A percentile compares a stretch with the other conserved stretches of the same genome.
These are phyloP conservation scores for Camelus bactrianus DNA, from an alignment of 2,113 vertebrate species.

Conservation along the genomic window DNA sequence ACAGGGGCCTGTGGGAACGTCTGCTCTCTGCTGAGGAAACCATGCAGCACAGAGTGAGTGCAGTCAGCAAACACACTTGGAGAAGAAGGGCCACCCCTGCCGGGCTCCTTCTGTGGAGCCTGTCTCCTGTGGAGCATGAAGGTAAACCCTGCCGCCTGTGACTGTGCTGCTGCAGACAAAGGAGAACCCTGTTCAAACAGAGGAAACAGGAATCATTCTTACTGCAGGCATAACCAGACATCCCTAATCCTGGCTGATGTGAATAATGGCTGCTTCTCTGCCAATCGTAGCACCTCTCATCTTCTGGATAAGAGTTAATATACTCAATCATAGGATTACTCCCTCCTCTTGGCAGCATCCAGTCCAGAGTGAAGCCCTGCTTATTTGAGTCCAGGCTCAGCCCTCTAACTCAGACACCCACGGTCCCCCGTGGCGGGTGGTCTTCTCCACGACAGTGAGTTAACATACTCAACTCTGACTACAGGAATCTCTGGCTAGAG, in stretches of 20 bases:
- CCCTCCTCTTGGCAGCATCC: neutral
- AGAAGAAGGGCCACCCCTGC: neutral
- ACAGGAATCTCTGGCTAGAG: neutral
- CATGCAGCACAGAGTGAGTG: neutral
- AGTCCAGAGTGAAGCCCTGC: neutral
- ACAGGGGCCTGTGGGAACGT: neutral
- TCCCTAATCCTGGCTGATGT: rapidly evolving
- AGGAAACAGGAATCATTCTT: neutral
- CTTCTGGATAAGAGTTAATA: neutral
- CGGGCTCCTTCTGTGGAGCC: no score
- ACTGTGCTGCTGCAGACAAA: neutral
- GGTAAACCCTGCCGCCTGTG: no score
- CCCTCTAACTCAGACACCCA: neutral
- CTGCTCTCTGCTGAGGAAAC: neutral
- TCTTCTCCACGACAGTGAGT: neutral
- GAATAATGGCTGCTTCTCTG: neutral
- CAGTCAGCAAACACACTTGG: neutral
- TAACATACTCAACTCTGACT: neutral
- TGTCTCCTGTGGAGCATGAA: neutral
- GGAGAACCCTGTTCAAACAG: neutral
- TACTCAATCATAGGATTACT: neutral
- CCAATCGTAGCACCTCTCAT: neutral
- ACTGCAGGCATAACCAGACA: rapidly evolving
- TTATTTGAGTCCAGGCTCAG: neutral
- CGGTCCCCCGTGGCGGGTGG: neutral